These are phyloP conservation scores for Cassiopea andromeda DNA, from an alignment of 30 jellyfish, hydroid and myxozoan genomes.

Conservation along the genomic window DNA sequence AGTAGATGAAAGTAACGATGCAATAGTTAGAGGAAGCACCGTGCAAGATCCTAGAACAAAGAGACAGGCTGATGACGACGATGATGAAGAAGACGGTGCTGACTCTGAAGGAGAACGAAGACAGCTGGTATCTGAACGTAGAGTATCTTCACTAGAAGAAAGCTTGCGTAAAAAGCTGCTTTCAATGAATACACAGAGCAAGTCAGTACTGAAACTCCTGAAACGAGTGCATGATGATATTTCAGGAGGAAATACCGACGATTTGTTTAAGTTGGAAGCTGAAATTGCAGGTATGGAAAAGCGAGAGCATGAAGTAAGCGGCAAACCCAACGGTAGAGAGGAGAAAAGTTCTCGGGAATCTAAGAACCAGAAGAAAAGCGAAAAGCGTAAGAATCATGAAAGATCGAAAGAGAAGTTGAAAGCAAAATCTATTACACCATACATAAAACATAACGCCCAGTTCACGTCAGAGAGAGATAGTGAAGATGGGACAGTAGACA, in stretches of 20 bases:
- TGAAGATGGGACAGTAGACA: constrained; percentile 24
- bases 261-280: constrained; percentile 82
- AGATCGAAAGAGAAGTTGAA: constrained; percentile 18
- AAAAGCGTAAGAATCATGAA: constrained; percentile 1
- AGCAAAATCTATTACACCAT: constrained; percentile 72
- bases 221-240: constrained; percentile 96
- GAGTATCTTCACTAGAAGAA: constrained; percentile 90
- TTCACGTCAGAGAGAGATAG: constrained; percentile 10
- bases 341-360: constrained; percentile 5
- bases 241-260: constrained; percentile 84
- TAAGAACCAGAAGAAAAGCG: constrained; percentile 34
- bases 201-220: constrained; percentile 82
- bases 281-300: constrained; percentile 79
- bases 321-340: constrained; percentile 2
- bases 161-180: constrained; percentile 79
- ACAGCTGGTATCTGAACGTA: constrained; percentile 29
- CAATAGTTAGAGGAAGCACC: background rate
- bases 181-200: constrained; percentile 94
- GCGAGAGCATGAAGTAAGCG: constrained; percentile 24
- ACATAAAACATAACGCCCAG: constrained; percentile 31
- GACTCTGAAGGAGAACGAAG: constrained; percentile 20
- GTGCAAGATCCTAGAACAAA: background rate
- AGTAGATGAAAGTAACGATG: constrained; percentile 7
- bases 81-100: constrained; percentile 39
- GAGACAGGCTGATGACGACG: constrained; percentile 32